Conservation (phyloP, 2,113 vertebrate species). For the Limanda limanda region DNA sequence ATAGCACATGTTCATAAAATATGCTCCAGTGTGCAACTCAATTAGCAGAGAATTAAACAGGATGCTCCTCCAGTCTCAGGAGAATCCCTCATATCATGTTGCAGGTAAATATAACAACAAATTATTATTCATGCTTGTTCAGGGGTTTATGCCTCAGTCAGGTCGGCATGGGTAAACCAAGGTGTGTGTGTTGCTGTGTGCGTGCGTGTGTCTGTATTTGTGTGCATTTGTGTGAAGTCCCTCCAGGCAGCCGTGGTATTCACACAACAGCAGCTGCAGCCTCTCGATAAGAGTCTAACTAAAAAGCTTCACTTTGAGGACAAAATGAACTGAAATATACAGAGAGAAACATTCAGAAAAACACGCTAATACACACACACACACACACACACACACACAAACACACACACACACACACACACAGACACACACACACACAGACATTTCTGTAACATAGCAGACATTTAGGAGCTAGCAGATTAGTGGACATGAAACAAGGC, state of each 20-base stretch:
- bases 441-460: constrained; percentile 36
- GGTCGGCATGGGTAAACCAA: constrained; percentile 37
- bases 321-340: constrained; percentile 62
- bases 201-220: constrained; percentile 19
- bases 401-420: constrained; percentile 15
- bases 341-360: constrained; percentile 21
- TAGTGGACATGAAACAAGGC: constrained; percentile 60
- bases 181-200: constrained; percentile 52
- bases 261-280: constrained; percentile 76
- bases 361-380: neutral
- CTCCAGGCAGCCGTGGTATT: constrained; percentile 43
- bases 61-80: constrained; percentile 13
- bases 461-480: constrained; percentile 55
- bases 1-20: neutral
- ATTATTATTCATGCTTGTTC: constrained; percentile 40
- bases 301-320: constrained; percentile 68
- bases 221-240: constrained; percentile 47
- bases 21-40: neutral
- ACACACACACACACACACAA: constrained; percentile 6
- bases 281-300: constrained; percentile 75
- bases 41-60: constrained; percentile 14
- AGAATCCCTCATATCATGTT: constrained; percentile 11
- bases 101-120: constrained; percentile 36
- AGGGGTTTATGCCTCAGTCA: constrained; percentile 22
- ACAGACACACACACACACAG: constrained; percentile 18